These are phyloP conservation scores for Noctua janthina DNA, from an alignment of 2,888 invertebrate genomes.

Conservation along the genomic window DNA sequence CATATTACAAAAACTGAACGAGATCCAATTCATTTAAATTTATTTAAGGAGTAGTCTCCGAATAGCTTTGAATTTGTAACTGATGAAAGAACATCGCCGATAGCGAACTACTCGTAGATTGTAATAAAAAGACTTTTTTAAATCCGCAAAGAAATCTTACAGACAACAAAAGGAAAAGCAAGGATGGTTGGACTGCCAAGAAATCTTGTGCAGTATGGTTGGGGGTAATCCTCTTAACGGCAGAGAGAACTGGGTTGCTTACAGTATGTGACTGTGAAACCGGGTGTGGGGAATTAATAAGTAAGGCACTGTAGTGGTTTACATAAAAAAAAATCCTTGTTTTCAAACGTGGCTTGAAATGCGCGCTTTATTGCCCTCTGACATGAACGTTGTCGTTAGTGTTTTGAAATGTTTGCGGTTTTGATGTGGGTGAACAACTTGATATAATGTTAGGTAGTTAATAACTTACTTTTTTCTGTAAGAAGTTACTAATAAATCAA, in stretches of 20 bases:
- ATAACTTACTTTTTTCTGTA: constrained; percentile 28
- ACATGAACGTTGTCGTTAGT: constrained; percentile 56
- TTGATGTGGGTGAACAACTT: constrained; percentile 18
- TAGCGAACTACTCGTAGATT: constrained; percentile 65
- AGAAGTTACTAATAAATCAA: background rate
- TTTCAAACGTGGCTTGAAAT: constrained; percentile 22
- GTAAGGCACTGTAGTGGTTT: constrained; percentile 47
- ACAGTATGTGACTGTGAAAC: constrained; percentile 64
- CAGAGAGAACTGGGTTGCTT: constrained; percentile 71
- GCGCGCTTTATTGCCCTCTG: constrained; percentile 39
- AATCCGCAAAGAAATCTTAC: constrained; percentile 78
- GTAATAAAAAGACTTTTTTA: constrained; percentile 72
- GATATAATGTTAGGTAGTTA: constrained; percentile 7
- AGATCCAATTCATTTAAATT: constrained; percentile 62
- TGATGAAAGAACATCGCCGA: constrained; percentile 70
- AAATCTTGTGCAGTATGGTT: constrained; percentile 74
- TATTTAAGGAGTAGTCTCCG: constrained; percentile 52
- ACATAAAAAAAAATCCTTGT: constrained; percentile 55
- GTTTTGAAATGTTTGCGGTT: background rate
- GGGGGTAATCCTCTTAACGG: constrained; percentile 79
- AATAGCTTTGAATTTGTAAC: constrained; percentile 63
- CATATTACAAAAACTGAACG: constrained; percentile 58
- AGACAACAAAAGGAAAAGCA: constrained; percentile 76
- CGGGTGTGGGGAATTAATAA: constrained; percentile 68
- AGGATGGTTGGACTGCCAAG: constrained; percentile 72